Base-by-base conservation (phyloP, 2,888 invertebrate species). In the Ypsolopha scabrella region DNA sequence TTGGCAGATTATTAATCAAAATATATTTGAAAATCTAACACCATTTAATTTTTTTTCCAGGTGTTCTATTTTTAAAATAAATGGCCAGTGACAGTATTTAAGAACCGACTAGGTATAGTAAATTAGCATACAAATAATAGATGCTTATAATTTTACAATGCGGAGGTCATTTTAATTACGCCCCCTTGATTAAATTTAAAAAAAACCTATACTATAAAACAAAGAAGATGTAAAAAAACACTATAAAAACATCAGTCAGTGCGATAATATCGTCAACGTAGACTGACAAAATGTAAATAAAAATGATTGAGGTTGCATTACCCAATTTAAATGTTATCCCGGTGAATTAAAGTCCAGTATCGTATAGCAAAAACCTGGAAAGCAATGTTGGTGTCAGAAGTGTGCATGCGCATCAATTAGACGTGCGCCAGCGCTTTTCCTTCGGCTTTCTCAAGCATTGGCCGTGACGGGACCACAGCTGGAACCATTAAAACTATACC, bases 351-450 rank as follows among this genome's bases (percentile, higher is more conserved):
- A 24, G 14, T 24, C 11, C 44, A 44, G 33, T 46, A 33, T 11
- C 6, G n/a, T 24, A 33, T 46, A 9, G 11, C 38, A 9, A n/a
- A 49, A 7, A 53, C 55, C 57, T 59, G 61, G 61, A 63, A 63
- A 63, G 60, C 60, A 56, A 39, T 45, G 59, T 60, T 63, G 61
- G 59, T 60, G 60, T 60, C 55, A 48, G 41, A 53, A 34, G 34
- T 11, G n/a, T 39, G 51, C 51, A 51, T 37, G 51, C 51, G 45
- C 51, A 44, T 51, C 50, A 50, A 50, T 50, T 50, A 50, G 50
- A 50, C 55, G 56, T 58, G 60, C 59, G 58, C 62, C 50, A 51
- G 57, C 61, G 62, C 62, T 64, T 62, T 64, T 61, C 45, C 51
- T 52, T 57, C 60, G 56, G 61, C 54, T 43, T 41, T 58, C 55